A percentile compares a stretch with the other conserved stretches of the same genome.
phyloP scores from a whole-genome alignment of 2,888 invertebrate genomes.

The Nasonovia ribisnigri region DNA sequence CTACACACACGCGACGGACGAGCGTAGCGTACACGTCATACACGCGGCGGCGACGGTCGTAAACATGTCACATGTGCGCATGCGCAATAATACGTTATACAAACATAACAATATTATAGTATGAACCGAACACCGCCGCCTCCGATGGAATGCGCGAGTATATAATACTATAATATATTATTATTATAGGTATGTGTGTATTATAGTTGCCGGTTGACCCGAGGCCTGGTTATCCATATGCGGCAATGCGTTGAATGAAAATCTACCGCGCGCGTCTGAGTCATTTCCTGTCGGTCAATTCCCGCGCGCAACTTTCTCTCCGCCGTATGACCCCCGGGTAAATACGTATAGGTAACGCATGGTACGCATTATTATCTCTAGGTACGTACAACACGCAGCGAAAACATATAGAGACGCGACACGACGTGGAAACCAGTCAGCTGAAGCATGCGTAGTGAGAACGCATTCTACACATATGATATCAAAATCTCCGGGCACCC shows the following conservation, averaged over 20 bases:
- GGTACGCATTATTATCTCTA: not conserved
- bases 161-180: not conserved
- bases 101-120: not conserved
- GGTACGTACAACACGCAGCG: not conserved
- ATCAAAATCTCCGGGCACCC: not conserved
- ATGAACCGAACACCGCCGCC: not conserved
- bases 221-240: slow-evolving; percentile 60
- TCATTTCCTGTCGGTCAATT: slow-evolving; percentile 65
- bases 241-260: slow-evolving; percentile 64
- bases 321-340: not conserved
- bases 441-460: slow-evolving; percentile 24
- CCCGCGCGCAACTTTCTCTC: slow-evolving; percentile 63
- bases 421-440: not conserved
- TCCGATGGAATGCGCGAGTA: slow-evolving; percentile 47
- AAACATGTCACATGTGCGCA: not conserved
- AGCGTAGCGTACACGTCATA: slow-evolving; percentile 1
- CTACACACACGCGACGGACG: not conserved
- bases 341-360: not conserved
- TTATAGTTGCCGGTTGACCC: slow-evolving; percentile 53
- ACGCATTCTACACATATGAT: not conserved
- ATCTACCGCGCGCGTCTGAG: slow-evolving; percentile 58
- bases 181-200: not conserved
- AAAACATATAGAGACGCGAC: not conserved
- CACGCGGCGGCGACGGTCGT: not conserved
- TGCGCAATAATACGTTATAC: not conserved